Evolutionary conservation across 2,113 vertebrate genomes (phyloP).

Genomic region (Crotalus horridus): DNA sequence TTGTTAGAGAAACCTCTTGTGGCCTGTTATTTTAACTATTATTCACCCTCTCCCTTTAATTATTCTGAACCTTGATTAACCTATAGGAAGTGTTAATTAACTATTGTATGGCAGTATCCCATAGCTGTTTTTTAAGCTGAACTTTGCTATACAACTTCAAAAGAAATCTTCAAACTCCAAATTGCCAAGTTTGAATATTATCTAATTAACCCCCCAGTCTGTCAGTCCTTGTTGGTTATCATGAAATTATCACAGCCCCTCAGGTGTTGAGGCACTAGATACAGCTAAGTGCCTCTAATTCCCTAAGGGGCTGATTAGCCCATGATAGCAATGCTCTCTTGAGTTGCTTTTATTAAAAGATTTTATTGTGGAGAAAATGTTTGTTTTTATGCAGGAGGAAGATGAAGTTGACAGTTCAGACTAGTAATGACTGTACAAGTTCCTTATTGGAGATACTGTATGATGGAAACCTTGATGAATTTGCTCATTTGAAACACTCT

Average conservation of each 20-base stretch:
- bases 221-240: conserved; percentile 69
- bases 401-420: conserved; percentile 70
- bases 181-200: conserved; percentile 70
- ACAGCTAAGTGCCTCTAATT: conserved; percentile 70
- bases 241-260: conserved; percentile 70
- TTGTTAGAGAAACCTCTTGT: conserved; percentile 68
- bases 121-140: conserved; percentile 60
- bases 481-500: conserved; percentile 54
- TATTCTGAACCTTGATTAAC: conserved; percentile 64
- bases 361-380: conserved; percentile 72
- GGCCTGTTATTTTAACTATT: conserved; percentile 67
- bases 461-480: conserved; percentile 48
- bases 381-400: conserved; percentile 74
- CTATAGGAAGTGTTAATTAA: conserved; percentile 69
- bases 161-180: conserved; percentile 68
- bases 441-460: conserved; percentile 44
- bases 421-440: conserved; percentile 60
- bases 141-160: conserved; percentile 65
- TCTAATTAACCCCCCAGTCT: conserved; percentile 73
- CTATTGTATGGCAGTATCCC: conserved; percentile 57
- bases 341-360: conserved; percentile 73
- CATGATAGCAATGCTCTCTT: conserved; percentile 72
- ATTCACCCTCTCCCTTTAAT: conserved; percentile 56
- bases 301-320: conserved; percentile 75
- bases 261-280: conserved; percentile 67